phyloP scores from a whole-genome alignment of 2,797 vertebrate species.

The Lepidocolaptes lacrymiger region DNA sequence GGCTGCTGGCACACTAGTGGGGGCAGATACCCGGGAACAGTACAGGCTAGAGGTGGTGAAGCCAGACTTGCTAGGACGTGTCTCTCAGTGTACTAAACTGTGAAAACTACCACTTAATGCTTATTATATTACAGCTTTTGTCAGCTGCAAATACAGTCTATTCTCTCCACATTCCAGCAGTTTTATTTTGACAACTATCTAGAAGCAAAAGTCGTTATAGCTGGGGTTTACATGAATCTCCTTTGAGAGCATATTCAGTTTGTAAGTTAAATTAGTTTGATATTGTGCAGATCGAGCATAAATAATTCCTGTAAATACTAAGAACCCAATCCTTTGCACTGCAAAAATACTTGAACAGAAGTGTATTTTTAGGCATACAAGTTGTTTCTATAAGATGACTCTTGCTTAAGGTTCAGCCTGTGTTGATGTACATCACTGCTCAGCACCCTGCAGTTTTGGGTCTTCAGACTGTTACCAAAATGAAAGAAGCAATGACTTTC shows the following conservation, averaged over 20 bases:
- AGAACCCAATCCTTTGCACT: background rate
- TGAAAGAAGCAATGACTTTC: background rate
- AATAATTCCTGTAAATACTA: background rate
- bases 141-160: background rate
- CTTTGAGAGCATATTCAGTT: background rate
- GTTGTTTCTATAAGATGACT: background rate
- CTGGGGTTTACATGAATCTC: background rate
- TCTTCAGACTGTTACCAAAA: background rate
- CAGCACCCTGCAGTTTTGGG: background rate
- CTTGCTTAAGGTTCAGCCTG: background rate
- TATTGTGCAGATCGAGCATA: fast-evolving
- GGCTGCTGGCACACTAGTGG: background rate
- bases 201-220: background rate
- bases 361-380: background rate
- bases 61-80: background rate
- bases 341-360: background rate
- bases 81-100: conserved; percentile 15
- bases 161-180: conserved; percentile 15
- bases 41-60: background rate
- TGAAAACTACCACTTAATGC: conserved; percentile 16
- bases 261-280: background rate
- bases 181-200: conserved; percentile 3
- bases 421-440: background rate
- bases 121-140: conserved; percentile 39
- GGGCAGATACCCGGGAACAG: background rate